These are phyloP conservation scores for Lepidonotus clava DNA, from an alignment of 2,888 invertebrate genomes.

Conservation along the genomic window DNA sequence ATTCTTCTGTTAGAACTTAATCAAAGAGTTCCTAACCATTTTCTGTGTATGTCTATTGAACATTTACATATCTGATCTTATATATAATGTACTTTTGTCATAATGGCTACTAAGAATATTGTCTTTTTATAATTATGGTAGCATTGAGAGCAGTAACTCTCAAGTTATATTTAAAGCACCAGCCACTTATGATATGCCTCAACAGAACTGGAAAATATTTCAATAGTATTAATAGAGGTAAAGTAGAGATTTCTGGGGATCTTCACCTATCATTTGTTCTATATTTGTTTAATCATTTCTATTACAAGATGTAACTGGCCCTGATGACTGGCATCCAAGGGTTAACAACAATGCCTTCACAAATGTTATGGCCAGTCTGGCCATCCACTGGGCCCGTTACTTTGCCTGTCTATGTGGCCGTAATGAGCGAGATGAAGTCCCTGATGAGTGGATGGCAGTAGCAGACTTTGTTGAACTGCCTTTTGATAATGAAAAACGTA, in stretches of 20 bases:
- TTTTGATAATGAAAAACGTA: conserved; percentile 64
- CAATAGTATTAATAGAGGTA: no score
- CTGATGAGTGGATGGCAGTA: conserved; percentile 65
- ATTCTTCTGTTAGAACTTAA: no score
- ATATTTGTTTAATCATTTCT: not conserved
- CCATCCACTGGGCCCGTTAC: conserved; percentile 66
- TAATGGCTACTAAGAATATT: no score
- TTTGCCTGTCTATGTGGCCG: conserved; percentile 51
- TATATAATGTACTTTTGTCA: no score
- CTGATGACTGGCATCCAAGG: conserved; percentile 65
- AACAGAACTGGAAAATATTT: no score
- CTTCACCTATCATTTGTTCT: no score
- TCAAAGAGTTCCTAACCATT: no score
- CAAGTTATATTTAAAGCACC: not conserved
- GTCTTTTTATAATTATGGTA: no score
- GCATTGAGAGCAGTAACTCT: not conserved
- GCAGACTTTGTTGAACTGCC: conserved; percentile 66
- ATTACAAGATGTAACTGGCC: conserved; percentile 65
- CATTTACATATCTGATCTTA: no score
- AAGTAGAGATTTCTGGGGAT: no score
- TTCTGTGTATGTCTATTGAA: no score
- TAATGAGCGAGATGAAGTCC: conserved; percentile 57
- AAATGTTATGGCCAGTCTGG: conserved; percentile 63
- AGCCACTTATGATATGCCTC: not conserved
- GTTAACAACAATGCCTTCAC: conserved; percentile 67